A percentile compares a stretch with the other conserved stretches of the same genome.
These are phyloP conservation scores for Leptodactylus fallax DNA, from an alignment of 2,797 vertebrate genomes.

Conservation along the genomic window DNA sequence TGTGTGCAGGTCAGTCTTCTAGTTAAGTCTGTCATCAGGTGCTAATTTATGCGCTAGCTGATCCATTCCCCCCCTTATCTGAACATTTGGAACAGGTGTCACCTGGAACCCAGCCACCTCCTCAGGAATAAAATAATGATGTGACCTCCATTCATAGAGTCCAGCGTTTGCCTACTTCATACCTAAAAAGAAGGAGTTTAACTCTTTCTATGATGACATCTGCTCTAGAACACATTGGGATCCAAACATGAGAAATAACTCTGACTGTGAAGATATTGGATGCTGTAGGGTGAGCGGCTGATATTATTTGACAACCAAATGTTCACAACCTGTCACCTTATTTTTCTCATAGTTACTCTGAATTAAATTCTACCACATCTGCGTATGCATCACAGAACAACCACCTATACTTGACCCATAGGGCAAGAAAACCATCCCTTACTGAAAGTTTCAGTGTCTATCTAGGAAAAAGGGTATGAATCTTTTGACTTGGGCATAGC, in stretches of 20 bases:
- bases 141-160: slow-evolving; percentile 57
- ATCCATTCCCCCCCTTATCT: slow-evolving; percentile 56
- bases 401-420: background rate
- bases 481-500: background rate
- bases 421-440: background rate
- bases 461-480: background rate
- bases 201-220: slow-evolving; percentile 31
- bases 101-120: slow-evolving; percentile 60
- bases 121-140: slow-evolving; percentile 52
- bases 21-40: slow-evolving; percentile 64
- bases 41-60: slow-evolving; percentile 64
- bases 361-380: background rate
- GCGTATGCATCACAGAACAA: background rate
- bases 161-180: background rate
- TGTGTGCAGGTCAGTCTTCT: slow-evolving; percentile 57
- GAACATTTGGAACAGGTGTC: slow-evolving; percentile 64
- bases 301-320: background rate
- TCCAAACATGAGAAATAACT: background rate
- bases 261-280: slow-evolving; percentile 2
- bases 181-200: slow-evolving; percentile 9
- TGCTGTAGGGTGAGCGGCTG: background rate
- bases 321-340: background rate
- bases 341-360: background rate
- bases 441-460: background rate
- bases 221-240: background rate